A percentile compares a stretch with the other conserved stretches of the same genome.
These are phyloP conservation scores for Eulemur mongoz DNA, from an alignment of 2,797 vertebrate genomes.

Conservation along the genomic window DNA sequence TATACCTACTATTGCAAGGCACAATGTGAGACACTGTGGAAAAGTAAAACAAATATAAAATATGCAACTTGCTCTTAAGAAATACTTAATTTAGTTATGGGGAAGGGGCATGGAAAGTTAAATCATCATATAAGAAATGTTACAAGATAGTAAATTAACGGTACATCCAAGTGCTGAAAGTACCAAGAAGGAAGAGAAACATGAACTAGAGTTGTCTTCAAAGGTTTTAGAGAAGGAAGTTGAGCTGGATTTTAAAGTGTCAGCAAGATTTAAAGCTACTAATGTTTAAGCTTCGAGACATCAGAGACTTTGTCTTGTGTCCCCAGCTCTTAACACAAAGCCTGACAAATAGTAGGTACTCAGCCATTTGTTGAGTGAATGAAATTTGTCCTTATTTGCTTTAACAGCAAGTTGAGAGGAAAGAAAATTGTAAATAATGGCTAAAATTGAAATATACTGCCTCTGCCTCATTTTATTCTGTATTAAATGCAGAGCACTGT, in stretches of 20 bases:
- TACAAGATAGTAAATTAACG: neutral
- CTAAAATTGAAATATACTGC: neutral
- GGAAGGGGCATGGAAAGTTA: neutral
- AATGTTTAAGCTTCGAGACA: neutral
- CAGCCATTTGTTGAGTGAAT: neutral
- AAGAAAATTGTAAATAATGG: neutral
- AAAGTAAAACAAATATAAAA: neutral
- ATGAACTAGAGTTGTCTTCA: neutral
- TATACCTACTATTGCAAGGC: neutral
- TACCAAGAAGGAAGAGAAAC: neutral
- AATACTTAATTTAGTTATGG: neutral
- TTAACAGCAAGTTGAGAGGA: neutral
- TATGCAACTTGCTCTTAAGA: neutral
- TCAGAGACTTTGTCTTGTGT: neutral
- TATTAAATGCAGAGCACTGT: neutral
- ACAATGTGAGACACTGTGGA: neutral
- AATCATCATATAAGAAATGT: neutral
- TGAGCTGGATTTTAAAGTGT: neutral
- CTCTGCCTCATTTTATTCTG: neutral
- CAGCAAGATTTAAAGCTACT: neutral
- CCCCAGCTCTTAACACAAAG: neutral
- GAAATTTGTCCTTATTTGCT: slow-evolving; percentile 4
- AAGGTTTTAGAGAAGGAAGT: neutral
- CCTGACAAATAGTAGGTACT: neutral
- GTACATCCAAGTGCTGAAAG: neutral